A percentile compares a stretch with the other conserved stretches of the same genome.
phyloP scores from a whole-genome alignment of 2,888 invertebrate species.

The Hemithea aestivaria region DNA sequence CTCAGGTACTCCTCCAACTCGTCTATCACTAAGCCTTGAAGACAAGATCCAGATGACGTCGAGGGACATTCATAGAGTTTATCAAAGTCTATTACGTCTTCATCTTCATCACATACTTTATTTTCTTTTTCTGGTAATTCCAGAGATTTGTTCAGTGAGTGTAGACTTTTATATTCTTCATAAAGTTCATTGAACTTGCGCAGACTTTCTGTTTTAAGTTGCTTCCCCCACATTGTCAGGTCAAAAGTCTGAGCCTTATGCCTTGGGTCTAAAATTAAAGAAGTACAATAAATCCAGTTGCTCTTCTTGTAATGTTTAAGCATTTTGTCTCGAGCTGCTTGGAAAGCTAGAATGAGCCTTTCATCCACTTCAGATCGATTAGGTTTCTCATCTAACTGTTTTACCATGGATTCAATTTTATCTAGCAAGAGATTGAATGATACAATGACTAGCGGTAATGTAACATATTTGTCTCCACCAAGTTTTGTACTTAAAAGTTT shows the following conservation, averaged over 20 bases:
- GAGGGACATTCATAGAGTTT: slow-evolving; percentile 26
- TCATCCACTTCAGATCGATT: slow-evolving; percentile 30
- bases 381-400: slow-evolving; percentile 30
- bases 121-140: slow-evolving; percentile 1
- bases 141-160: slow-evolving; percentile 19
- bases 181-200: slow-evolving; percentile 14
- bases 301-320: slow-evolving; percentile 29
- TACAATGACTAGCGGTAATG: slow-evolving; percentile 29
- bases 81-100: slow-evolving; percentile 25
- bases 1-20: too few species aligned
- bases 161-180: slow-evolving; percentile 17
- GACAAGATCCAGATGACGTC: too few species aligned
- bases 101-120: slow-evolving; percentile 24
- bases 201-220: slow-evolving; percentile 19
- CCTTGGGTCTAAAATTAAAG: too few species aligned
- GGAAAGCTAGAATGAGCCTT: slow-evolving; percentile 29
- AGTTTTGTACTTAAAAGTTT: slow-evolving; percentile 30
- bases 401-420: slow-evolving; percentile 28
- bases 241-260: slow-evolving; percentile 31
- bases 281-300: slow-evolving; percentile 30
- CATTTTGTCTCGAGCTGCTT: slow-evolving; percentile 32
- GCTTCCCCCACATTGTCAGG: slow-evolving; percentile 26
- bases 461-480: slow-evolving; percentile 31
- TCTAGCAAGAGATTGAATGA: slow-evolving; percentile 29
- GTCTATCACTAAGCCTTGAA: too few species aligned